Base-by-base conservation (phyloP, 2,797 vertebrate genomes). In the Denticeps clupeoides region DNA sequence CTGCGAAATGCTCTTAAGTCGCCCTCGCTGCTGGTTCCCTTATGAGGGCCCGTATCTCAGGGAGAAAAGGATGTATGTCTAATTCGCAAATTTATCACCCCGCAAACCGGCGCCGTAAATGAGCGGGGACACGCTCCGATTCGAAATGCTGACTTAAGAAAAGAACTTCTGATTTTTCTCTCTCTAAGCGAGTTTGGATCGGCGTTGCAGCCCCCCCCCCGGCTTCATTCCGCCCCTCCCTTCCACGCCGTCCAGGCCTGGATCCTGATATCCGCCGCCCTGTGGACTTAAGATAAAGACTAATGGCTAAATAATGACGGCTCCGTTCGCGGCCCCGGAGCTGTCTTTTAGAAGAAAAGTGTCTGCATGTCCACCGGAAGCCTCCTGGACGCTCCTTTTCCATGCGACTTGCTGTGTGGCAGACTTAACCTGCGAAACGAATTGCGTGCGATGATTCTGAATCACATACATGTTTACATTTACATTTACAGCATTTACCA, bases 1-100 rank as follows among this genome's bases (percentile, higher is more conserved):
- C 77, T 78, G 80, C 79, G 70, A 78, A 85, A 84, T 75, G 60
- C 72, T 84, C 79, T 83, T 80, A 82, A 82, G 81, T 82, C 83
- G 72, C 80, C 73, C 75, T 76, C 71, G 72, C 69, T 72, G 70
- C 72, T 77, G 72, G 68, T 67, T 76, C 76, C 70, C 81, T 75
- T 68, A 68, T 70, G 75, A 74, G 63, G 65, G 72, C 72, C 32
- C 75, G 74, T 81, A 85, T 83, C 80, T 84, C 75, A 72, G 55
- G 25, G 21, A 75, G 78, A 83, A 56, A 60, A 75, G 75, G 73
- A 77, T 83, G 81, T 83, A 85, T 84, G 83, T 84, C 82, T 78
- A 85, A 87, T 87, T 85, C 72, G 67, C 68, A 84, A 84, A 85
- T 85, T 81, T 85, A 85, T 85, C 83, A 79, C 77, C 81, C 76